Evolutionary conservation across 2,888 invertebrate genomes (phyloP).

Genomic region (Monopis laevigella): DNA sequence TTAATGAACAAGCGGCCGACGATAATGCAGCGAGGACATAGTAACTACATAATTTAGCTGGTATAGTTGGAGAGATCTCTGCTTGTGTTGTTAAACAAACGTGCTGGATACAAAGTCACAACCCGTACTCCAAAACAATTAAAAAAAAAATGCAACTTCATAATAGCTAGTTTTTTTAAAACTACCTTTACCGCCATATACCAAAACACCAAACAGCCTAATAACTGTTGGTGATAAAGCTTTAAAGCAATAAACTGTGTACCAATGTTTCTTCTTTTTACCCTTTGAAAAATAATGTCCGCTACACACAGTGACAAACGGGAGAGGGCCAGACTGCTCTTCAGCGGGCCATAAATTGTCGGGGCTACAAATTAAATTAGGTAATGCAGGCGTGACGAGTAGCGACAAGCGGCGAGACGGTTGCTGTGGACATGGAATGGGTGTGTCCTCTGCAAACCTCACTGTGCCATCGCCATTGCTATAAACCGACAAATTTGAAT

Average conservation of each 20-base stretch:
- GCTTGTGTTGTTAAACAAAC: no score
- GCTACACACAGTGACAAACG: conserved; percentile 7
- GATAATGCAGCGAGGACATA: no score
- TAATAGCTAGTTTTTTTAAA: no score
- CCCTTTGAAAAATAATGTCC: conserved; percentile 8
- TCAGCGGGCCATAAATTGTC: conserved; percentile 57
- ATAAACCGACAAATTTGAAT: neutral
- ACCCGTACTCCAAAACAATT: no score
- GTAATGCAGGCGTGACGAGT: conserved; percentile 61
- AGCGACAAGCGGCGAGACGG: conserved; percentile 46
- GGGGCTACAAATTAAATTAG: conserved; percentile 64
- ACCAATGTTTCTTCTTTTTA: conserved; percentile 3
- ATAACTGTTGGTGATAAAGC: neutral
- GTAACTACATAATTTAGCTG: no score
- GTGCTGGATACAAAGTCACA: no score
- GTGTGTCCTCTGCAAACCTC: conserved; percentile 31
- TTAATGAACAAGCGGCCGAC: no score
- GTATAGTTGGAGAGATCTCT: no score
- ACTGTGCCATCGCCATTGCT: conserved; percentile 6
- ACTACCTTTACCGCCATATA: no score
- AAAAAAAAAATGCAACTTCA: no score
- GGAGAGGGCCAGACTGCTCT: conserved; percentile 6
- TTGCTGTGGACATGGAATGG: conserved; percentile 56
- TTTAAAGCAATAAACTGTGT: conserved; percentile 4
- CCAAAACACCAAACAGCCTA: neutral